Evolutionary conservation across 2,113 vertebrate species (phyloP).

Genomic region (Gasterosteus nipponicus): DNA sequence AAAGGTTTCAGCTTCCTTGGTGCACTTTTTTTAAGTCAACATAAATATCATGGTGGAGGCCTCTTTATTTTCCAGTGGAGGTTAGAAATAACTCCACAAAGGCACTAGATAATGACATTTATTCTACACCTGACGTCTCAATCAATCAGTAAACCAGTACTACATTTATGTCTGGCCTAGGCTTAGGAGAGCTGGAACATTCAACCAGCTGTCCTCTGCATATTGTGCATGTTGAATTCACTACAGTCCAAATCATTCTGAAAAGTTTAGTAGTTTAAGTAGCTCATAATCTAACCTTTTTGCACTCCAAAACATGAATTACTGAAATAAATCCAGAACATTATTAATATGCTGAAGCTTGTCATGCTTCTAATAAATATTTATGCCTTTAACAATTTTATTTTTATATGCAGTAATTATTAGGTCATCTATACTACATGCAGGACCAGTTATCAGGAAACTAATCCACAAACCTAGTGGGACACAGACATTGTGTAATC

Average conservation of each 20-base stretch:
- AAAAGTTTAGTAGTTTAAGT: neutral
- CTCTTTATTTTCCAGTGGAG: neutral
- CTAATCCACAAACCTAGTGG: conserved; percentile 49
- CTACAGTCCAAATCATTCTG: neutral
- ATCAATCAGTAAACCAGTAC: neutral
- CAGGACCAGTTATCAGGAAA: conserved; percentile 45
- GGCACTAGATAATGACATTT: neutral
- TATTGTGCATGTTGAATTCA: neutral
- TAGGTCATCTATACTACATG: neutral
- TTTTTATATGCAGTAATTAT: neutral
- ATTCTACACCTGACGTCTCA: neutral
- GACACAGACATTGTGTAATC: conserved; percentile 59
- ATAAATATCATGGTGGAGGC: conserved; percentile 20
- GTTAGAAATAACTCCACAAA: neutral
- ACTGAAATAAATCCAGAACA: neutral
- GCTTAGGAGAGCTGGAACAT: neutral
- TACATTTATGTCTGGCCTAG: neutral
- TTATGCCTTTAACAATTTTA: conserved; percentile 4
- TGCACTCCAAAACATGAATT: conserved; percentile 2
- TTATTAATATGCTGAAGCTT: neutral
- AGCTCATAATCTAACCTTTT: neutral
- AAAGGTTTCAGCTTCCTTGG: conserved; percentile 63
- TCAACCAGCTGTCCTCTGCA: neutral
- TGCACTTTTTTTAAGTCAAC: conserved; percentile 43
- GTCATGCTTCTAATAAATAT: neutral